Conservation (phyloP, 2,888 invertebrate genomes). For the Diarsia brunnea region DNA sequence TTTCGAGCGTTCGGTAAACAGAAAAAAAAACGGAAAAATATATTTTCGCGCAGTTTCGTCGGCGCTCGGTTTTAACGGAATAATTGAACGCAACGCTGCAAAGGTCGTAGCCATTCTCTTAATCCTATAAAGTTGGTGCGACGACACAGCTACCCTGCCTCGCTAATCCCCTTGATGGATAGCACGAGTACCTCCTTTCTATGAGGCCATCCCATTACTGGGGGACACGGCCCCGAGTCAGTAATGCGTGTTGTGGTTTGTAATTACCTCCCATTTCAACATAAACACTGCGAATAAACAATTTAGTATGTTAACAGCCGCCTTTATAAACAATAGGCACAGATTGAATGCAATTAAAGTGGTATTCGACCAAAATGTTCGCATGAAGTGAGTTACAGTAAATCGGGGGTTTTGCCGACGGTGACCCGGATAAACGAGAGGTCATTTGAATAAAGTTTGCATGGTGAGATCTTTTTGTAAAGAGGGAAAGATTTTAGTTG, state of each 20-base stretch:
- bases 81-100: constrained; percentile 72
- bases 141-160: constrained; percentile 67
- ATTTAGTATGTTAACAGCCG: constrained; percentile 42
- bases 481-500: constrained; percentile 11
- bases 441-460: constrained; percentile 43
- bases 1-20: not conserved
- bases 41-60: constrained; percentile 34
- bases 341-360: constrained; percentile 54
- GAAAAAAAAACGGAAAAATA: constrained; percentile 27
- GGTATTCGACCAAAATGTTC: constrained; percentile 43
- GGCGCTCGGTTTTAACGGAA: constrained; percentile 68
- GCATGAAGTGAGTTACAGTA: constrained; percentile 45
- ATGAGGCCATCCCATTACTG: constrained; percentile 67
- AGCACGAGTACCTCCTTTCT: constrained; percentile 61
- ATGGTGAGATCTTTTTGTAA: constrained; percentile 17
- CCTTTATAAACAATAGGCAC: constrained; percentile 44
- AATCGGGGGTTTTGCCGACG: constrained; percentile 27
- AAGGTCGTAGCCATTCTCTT: constrained; percentile 70
- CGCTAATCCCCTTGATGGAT: constrained; percentile 79
- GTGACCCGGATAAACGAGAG: constrained; percentile 35
- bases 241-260: constrained; percentile 57
- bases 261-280: constrained; percentile 57
- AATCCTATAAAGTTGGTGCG: constrained; percentile 76
- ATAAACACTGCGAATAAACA: constrained; percentile 46
- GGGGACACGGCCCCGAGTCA: constrained; percentile 36